phyloP scores from a whole-genome alignment of 2,888 invertebrate species.

The Troglohyphantes excavatus region DNA sequence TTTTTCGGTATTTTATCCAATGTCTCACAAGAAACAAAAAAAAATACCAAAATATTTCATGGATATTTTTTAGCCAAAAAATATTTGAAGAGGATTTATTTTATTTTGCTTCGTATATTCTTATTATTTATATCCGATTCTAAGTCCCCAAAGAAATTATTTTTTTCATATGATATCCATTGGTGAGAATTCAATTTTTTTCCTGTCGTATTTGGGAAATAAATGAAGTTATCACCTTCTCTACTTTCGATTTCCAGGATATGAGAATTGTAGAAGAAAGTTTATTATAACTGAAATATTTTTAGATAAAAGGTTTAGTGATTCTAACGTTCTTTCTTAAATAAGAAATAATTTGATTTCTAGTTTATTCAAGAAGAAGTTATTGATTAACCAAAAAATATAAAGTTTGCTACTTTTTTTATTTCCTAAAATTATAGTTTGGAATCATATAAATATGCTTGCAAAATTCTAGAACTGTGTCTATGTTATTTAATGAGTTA shows the following conservation, averaged over 20 bases:
- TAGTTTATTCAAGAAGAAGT: no score
- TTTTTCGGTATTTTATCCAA: not conserved
- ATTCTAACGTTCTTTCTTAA: no score
- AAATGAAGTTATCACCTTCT: not conserved
- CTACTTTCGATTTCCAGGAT: not conserved
- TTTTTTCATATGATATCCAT: not conserved
- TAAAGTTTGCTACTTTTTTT: no score
- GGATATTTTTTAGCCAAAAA: not conserved
- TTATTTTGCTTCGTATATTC: not conserved
- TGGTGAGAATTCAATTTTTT: constrained; percentile 19
- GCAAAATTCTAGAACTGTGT: no score
- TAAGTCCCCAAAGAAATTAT: constrained; percentile 22
- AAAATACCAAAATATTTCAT: not conserved
- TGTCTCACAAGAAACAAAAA: not conserved
- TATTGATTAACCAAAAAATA: no score
- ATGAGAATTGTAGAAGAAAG: no score
- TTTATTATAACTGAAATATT: no score
- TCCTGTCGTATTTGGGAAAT: not conserved
- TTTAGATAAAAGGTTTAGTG: no score
- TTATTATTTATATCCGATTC: constrained; percentile 16
- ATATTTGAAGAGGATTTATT: not conserved
- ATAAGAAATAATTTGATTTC: no score
- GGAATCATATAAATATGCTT: no score
- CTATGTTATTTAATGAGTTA: no score
- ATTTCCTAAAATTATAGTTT: no score